Percentiles rank a stretch among this genome's conserved stretches.
Evolutionary conservation across 2,888 invertebrate genomes (phyloP).

Genomic region (Drosophila multiciliata): DNA sequence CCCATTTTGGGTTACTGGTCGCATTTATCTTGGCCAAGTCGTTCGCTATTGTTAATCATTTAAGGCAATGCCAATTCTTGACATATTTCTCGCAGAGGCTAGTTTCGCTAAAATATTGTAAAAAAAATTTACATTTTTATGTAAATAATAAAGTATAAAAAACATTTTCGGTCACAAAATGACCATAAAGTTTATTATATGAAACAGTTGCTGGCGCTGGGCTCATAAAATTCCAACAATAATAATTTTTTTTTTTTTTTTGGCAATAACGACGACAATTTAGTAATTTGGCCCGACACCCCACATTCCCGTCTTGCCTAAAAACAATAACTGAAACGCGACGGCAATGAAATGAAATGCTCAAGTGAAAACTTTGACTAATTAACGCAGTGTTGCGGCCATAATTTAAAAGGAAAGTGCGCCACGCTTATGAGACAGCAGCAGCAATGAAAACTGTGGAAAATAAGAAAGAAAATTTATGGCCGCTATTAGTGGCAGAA

Average conservation of each 20-base stretch:
- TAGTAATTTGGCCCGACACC: constrained; percentile 38
- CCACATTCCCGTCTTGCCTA: neutral
- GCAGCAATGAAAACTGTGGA: neutral
- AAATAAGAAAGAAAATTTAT: constrained; percentile 39
- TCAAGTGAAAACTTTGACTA: constrained; percentile 74
- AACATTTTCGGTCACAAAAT: constrained; percentile 68
- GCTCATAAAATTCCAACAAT: constrained; percentile 40
- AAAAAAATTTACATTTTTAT: neutral
- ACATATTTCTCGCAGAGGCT: constrained; percentile 13
- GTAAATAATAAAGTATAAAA: constrained; percentile 22
- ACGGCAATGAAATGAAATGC: constrained; percentile 48
- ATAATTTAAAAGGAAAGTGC: constrained; percentile 59
- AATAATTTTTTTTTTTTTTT: constrained; percentile 7
- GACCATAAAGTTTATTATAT: constrained; percentile 73
- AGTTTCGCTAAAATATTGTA: constrained; percentile 26
- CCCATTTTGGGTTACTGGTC: constrained; percentile 22
- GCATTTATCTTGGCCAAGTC: constrained; percentile 28
- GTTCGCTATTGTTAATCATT: constrained; percentile 41
- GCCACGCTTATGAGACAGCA: constrained; percentile 42
- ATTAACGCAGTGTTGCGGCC: constrained; percentile 55
- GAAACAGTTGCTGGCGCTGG: constrained; percentile 42
- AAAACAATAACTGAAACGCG: constrained; percentile 22
- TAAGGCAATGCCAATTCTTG: constrained; percentile 37
- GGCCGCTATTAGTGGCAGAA: constrained; percentile 46
- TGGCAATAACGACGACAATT: constrained; percentile 44